Evolutionary conservation across 2,797 vertebrate species (phyloP), one percentile per base, ranked within the genome.

Genomic region (Hoplostethus mediterraneus): DNA sequence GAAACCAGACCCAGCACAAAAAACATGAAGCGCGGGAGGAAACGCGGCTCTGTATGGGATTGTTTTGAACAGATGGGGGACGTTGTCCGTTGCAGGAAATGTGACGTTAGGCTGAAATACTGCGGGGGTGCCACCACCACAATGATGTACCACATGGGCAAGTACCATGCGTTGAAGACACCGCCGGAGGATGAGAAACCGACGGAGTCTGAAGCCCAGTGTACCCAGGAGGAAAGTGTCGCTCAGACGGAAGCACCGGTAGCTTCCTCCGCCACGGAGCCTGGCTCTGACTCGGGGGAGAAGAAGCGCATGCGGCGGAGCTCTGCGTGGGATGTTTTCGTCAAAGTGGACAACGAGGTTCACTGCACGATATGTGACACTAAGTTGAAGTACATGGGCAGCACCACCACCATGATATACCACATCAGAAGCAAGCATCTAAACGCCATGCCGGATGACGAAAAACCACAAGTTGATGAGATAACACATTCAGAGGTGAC

Each of bases 341-440:
- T 90, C 57, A 79, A 55, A 59, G 77, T 80, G 48, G 87, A 89
- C 57, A 85, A 90, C 57, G 87, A 91, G 67, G 91, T 90, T 0
- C 88, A 87, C 69, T 91, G 91, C 78, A 90, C 76, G 0, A 59
- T 90, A 44, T 92, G 89, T 54, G 84, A 88, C 67, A 83, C 87
- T 0, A 90, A 83, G 47, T 75, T 92, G 1, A 91, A 91, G 9
- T 92, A 92, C 80, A 84, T 77, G 73, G 89, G 90, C 72, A 91
- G 90, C 78, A 91, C 89, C 33, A 90, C 87, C 71, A 90, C 73
- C 84, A 91, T 92, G 90, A 91, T 90, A 69, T 92, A 91, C 77
- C 91, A 91, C 81, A 88, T 92, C 25, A 90, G 58, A 30, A 91
- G 80, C 85, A 89, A 89, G 55, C 89, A 92, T 67, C 45, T 76